These are phyloP conservation scores for Philotrypesis tridentata DNA, from an alignment of 1,140 invertebrate species.

Conservation along the genomic window DNA sequence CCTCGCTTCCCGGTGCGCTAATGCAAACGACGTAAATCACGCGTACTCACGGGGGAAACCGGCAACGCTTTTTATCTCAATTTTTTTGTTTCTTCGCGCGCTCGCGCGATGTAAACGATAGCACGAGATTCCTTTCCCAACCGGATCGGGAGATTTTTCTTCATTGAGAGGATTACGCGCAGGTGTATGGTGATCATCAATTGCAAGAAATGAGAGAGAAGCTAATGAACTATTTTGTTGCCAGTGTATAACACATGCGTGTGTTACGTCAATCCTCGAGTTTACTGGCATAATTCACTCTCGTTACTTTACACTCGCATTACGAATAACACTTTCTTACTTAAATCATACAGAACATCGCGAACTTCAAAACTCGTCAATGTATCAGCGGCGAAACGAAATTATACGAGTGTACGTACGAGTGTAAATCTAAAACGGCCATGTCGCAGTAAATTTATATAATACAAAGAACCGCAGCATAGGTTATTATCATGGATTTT, in stretches of 20 bases:
- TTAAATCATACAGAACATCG: background rate
- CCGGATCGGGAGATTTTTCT: background rate
- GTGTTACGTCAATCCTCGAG: background rate
- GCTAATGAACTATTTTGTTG: background rate
- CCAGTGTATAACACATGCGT: too few relatives aligned
- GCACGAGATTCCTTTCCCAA: background rate
- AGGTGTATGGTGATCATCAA: too few relatives aligned
- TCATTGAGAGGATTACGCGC: background rate
- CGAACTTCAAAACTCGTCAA: background rate
- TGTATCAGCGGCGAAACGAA: background rate
- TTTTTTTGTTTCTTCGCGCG: conserved; percentile 28
- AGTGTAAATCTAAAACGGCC: background rate
- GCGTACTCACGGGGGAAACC: conserved; percentile 15
- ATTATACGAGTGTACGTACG: background rate
- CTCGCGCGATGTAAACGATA: background rate
- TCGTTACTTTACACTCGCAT: too few relatives aligned
- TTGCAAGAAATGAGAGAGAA: background rate
- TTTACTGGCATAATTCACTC: background rate
- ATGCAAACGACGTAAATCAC: conserved; percentile 29
- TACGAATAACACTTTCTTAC: background rate
- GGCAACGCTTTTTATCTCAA: conserved; percentile 18
- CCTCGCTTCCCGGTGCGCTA: conserved; percentile 18
- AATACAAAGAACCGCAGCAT: too few relatives aligned
- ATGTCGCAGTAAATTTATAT: background rate
- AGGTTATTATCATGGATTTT: too few relatives aligned